These are phyloP conservation scores for Allobates femoralis DNA, from an alignment of 2,797 vertebrate species.

Conservation along the genomic window DNA sequence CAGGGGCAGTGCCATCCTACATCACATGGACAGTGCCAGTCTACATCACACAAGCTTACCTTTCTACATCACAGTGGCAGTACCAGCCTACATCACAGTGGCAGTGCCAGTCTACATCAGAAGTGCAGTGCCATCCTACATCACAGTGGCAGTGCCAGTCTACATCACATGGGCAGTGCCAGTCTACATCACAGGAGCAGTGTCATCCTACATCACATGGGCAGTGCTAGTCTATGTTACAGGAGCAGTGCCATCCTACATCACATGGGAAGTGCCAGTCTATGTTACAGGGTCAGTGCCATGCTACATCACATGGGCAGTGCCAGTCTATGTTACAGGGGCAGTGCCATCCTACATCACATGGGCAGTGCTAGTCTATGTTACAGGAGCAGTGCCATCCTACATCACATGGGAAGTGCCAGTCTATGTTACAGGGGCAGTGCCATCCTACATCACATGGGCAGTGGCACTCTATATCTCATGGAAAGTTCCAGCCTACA, in stretches of 20 bases:
- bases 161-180: not conserved
- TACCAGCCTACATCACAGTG: not conserved
- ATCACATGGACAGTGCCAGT: not conserved
- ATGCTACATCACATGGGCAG: not conserved
- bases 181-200: not conserved
- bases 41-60: not conserved
- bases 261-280: not conserved
- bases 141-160: not conserved
- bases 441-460: not conserved
- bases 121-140: not conserved
- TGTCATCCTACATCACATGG: not conserved
- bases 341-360: not conserved
- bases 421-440: not conserved
- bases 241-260: not conserved
- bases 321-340: not conserved
- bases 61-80: not conserved
- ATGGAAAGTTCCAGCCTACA: not conserved
- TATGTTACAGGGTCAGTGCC: not conserved
- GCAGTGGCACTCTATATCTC: not conserved
- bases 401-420: not conserved
- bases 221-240: not conserved
- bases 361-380: not conserved
- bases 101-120: not conserved
- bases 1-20: not conserved
- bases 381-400: not conserved